A percentile compares a stretch with the other conserved stretches of the same genome.
These are phyloP conservation scores for Drosophila merina DNA, from an alignment of 2,888 invertebrate genomes.

Conservation along the genomic window DNA sequence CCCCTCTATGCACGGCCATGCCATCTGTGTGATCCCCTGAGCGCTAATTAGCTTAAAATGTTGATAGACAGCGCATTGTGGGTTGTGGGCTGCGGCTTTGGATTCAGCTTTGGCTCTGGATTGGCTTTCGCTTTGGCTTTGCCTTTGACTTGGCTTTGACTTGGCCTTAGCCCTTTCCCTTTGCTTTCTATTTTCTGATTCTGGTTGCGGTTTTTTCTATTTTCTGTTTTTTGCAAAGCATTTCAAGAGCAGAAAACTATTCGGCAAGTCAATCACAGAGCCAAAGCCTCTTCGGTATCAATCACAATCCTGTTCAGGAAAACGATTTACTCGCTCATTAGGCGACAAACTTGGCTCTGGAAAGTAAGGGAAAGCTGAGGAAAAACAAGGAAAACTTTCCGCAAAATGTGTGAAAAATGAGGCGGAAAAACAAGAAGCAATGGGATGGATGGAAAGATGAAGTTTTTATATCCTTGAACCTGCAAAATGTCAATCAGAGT, in stretches of 20 bases:
- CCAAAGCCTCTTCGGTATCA: slow-evolving; percentile 32
- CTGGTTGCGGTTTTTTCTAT: slow-evolving; percentile 1
- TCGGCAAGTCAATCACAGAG: too few species aligned
- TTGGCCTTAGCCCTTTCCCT: too few species aligned
- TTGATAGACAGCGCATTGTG: slow-evolving; percentile 44
- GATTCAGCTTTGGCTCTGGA: slow-evolving; percentile 15
- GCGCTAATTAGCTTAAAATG: slow-evolving; percentile 53
- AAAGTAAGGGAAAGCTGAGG: too few species aligned
- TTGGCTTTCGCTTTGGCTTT: slow-evolving; percentile 9
- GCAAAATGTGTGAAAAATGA: background rate
- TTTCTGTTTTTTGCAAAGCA: background rate
- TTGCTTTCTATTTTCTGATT: background rate
- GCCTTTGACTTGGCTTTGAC: slow-evolving; percentile 6
- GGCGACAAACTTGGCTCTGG: slow-evolving; percentile 4
- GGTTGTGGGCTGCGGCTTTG: slow-evolving; percentile 33
- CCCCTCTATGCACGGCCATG: background rate
- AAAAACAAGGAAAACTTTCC: too few species aligned
- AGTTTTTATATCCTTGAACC: background rate
- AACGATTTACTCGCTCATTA: slow-evolving; percentile 39
- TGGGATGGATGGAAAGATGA: background rate
- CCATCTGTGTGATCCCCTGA: slow-evolving; percentile 7
- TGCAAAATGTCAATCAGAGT: too few species aligned
- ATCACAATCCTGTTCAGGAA: slow-evolving; percentile 28
- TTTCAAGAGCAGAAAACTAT: background rate
- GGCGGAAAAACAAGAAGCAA: background rate